These are phyloP conservation scores for Rhynchomys soricoides DNA, from an alignment of 2,113 vertebrate species.

Conservation along the genomic window DNA sequence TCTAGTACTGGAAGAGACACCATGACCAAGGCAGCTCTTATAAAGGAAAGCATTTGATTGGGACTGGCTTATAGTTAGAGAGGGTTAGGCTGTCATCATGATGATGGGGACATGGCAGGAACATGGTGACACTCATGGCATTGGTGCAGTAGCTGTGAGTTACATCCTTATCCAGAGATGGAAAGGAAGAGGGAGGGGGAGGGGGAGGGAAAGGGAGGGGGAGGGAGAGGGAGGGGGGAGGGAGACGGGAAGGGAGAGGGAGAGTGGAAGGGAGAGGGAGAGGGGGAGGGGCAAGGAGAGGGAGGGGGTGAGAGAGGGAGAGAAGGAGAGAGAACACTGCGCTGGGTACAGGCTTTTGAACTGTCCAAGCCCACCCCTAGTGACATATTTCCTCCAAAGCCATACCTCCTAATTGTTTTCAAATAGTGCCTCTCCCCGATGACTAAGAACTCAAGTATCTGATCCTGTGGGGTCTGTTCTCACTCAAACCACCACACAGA, in stretches of 20 bases:
- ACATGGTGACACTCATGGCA: neutral
- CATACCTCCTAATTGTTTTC: neutral
- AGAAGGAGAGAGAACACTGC: neutral
- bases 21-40: neutral
- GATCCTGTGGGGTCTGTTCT: neutral
- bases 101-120: neutral
- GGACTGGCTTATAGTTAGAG: neutral
- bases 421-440: neutral
- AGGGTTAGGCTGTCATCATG: neutral
- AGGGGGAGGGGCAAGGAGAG: neutral
- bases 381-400: neutral
- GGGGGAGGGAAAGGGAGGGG: rapidly evolving
- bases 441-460: neutral
- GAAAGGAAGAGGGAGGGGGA: too few relatives aligned
- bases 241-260: too few relatives aligned
- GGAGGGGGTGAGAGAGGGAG: neutral
- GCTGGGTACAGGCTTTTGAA: neutral
- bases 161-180: neutral
- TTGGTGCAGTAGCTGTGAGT: neutral
- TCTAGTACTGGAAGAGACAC: neutral
- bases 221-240: neutral
- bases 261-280: neutral
- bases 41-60: neutral
- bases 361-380: neutral
- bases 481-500: neutral